These are phyloP conservation scores for Mythimna vitellina DNA, from an alignment of 2,888 invertebrate species.

Conservation along the genomic window DNA sequence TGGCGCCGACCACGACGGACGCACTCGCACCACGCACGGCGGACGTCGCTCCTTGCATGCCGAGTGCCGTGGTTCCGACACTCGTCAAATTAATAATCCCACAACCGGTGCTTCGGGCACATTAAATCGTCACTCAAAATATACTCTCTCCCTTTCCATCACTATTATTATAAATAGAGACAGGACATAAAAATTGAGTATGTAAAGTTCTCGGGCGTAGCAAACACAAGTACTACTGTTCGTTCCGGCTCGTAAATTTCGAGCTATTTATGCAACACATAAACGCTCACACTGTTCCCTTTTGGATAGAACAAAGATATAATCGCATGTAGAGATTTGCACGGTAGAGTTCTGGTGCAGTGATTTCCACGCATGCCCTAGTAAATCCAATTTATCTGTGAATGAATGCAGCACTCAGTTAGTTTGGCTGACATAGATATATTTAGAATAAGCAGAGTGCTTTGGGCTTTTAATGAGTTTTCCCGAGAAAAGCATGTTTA, in stretches of 20 bases:
- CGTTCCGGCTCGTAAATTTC: slow-evolving; percentile 72
- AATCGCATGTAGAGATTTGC: slow-evolving; percentile 67
- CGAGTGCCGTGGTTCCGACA: slow-evolving; percentile 78
- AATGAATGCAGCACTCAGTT: slow-evolving; percentile 18
- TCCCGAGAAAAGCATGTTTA: slow-evolving; percentile 18
- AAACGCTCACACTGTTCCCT: slow-evolving; percentile 70
- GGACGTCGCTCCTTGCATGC: slow-evolving; percentile 73
- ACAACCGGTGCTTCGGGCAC: slow-evolving; percentile 60
- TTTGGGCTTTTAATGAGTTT: slow-evolving; percentile 40
- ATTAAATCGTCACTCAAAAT: slow-evolving; percentile 52
- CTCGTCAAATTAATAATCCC: slow-evolving; percentile 79
- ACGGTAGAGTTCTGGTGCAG: slow-evolving; percentile 63
- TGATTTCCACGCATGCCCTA: slow-evolving; percentile 66
- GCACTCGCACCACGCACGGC: slow-evolving; percentile 22
- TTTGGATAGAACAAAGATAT: slow-evolving; percentile 67
- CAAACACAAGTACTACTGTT: slow-evolving; percentile 52
- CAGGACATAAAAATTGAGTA: slow-evolving; percentile 51
- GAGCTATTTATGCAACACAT: slow-evolving; percentile 74
- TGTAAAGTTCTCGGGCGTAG: slow-evolving; percentile 50
- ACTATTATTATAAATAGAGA: slow-evolving; percentile 52
- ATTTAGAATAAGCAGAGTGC: slow-evolving; percentile 18
- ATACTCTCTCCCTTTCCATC: slow-evolving; percentile 43
- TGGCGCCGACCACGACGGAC: slow-evolving; percentile 48
- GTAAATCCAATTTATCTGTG: slow-evolving; percentile 45
- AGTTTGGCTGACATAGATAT: slow-evolving; percentile 27